Base-by-base conservation (phyloP, 1,140 invertebrate species). In the Gonioctena quinquepunctata region DNA sequence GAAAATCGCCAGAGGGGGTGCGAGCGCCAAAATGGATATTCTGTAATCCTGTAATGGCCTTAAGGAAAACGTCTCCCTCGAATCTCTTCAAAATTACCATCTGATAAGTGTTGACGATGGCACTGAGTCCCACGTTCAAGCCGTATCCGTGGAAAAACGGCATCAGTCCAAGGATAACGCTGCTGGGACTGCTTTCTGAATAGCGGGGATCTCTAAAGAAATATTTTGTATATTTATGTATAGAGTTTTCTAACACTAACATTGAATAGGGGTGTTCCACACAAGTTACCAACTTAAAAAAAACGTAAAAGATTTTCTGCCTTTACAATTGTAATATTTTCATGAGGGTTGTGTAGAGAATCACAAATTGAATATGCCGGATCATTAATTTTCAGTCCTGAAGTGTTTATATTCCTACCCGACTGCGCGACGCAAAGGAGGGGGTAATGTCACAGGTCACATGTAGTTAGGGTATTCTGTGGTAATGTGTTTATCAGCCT, bases 61-160 rank as follows among this genome's bases (percentile, higher is more conserved):
- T 83, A 8, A 92, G 79, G 77, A 89, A 92, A 0, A 84, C 48
- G 49, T 89, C 81, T 8, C 87, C 84, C 0, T 91, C 87, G 78
- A 92, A 93, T 60, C 84, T 84, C 22, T 77, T 62, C 23, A 85
- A 42, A 48, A 80, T 78, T 4, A 84, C 76, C 3, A 82, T 65
- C 22, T 68, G 66, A 11, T 72, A 11, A 18, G 28, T 52, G 1
- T 64, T 64, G 0, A 68, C 21, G 27, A 80, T 50, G 3, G 23
- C 18, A 8, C 42, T 56, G 8, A 81, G 57, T 11, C 33, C 66
- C 7, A 68, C 65, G 3, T 60, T n/a, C 4, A 75, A 61, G 16
- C 79, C 79, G 66, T 64, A 79, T 8, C 54, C 73, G 25, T 80
- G 78, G 54, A 75, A 80, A 57, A 81, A 77, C 26, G 79, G 79